Evolutionary conservation across 2,113 vertebrate genomes (phyloP).

Genomic region (Heterocephalus glaber): DNA sequence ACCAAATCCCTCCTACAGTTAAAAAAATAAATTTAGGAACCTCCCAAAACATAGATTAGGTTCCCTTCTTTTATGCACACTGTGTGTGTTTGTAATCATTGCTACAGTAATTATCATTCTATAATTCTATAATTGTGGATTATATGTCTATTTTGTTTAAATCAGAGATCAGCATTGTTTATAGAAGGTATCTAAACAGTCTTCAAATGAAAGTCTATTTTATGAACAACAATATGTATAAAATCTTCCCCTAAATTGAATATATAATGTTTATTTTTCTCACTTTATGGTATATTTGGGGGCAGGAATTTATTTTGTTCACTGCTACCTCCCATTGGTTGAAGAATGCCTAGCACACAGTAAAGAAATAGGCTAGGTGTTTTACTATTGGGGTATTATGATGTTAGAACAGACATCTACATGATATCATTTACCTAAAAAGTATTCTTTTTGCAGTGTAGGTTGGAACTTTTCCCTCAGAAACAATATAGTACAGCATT

Average conservation of each 20-base stretch:
- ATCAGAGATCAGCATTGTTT: not conserved
- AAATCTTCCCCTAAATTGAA: not conserved
- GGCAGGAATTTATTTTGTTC: not conserved
- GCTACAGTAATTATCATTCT: not conserved
- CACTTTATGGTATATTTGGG: not conserved
- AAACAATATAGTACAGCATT: not conserved
- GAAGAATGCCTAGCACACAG: not conserved
- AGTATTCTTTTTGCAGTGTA: not conserved
- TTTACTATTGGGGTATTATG: not conserved
- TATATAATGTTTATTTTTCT: not conserved
- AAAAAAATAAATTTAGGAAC: not conserved
- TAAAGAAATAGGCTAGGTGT: conserved; percentile 24
- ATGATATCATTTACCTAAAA: not conserved
- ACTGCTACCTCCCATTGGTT: not conserved
- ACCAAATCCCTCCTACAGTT: not conserved
- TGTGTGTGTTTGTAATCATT: not conserved
- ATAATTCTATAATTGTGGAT: not conserved
- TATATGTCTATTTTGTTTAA: conserved; percentile 22
- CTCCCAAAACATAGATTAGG: not conserved
- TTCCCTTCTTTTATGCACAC: not conserved
- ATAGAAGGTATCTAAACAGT: not conserved
- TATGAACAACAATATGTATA: not conserved
- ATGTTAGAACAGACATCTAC: not conserved
- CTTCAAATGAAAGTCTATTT: conserved; percentile 23
- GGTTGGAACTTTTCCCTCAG: not conserved